Evolutionary conservation across 2,113 vertebrate genomes (phyloP).

Genomic region (Bubo blakistoni): DNA sequence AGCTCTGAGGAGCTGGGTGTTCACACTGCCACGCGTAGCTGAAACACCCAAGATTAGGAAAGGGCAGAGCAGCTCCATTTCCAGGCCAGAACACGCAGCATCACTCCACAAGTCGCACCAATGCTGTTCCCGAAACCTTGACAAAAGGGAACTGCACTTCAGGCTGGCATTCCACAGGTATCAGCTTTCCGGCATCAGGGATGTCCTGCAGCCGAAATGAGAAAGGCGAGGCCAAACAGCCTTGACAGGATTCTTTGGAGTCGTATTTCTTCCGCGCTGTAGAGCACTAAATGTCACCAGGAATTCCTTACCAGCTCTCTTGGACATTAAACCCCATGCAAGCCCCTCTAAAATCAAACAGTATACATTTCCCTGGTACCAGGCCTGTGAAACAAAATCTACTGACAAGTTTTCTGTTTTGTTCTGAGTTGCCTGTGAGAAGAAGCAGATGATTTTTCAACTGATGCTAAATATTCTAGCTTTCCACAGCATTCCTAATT

Average conservation of each 20-base stretch:
- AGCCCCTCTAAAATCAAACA: background rate
- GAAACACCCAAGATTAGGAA: background rate
- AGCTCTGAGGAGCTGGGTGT: background rate
- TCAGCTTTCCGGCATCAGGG: background rate
- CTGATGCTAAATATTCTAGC: background rate
- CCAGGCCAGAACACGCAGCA: background rate
- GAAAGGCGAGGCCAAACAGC: background rate
- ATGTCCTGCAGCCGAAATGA: background rate
- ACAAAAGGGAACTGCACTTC: background rate
- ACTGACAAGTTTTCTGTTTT: background rate
- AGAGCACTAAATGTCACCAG: background rate
- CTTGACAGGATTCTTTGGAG: background rate
- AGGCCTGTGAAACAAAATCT: background rate
- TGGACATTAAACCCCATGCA: background rate
- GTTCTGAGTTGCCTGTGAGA: background rate
- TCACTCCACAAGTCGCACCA: background rate
- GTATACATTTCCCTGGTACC: background rate
- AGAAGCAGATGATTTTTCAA: background rate
- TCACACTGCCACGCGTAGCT: background rate
- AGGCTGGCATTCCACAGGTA: background rate
- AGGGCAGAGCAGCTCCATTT: background rate
- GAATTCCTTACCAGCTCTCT: background rate
- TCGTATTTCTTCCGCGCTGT: background rate
- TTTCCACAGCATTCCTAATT: background rate
- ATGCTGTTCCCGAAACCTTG: fast-evolving